Evolutionary conservation across 2,888 invertebrate genomes (phyloP).

Genomic region (Erebia ligea): DNA sequence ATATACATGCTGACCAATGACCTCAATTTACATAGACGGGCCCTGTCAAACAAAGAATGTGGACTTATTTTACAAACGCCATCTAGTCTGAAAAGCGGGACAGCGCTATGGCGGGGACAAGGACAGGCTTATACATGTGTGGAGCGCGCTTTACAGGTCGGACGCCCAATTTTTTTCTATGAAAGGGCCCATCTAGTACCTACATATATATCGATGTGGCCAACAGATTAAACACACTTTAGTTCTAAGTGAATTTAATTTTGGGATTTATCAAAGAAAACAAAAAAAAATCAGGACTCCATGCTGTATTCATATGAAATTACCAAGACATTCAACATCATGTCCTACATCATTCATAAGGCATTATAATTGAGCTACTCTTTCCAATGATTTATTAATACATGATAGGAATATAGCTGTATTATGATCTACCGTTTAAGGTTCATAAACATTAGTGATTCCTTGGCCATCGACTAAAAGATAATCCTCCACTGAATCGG

Average conservation of each 20-base stretch:
- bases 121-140: too few relatives aligned
- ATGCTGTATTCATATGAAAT: neutral
- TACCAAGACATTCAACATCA: neutral
- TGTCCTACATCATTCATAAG: slow-evolving; percentile 17
- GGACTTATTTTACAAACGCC: too few relatives aligned
- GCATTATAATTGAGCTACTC: slow-evolving; percentile 16
- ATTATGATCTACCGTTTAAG: slow-evolving; percentile 20
- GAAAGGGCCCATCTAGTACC: too few relatives aligned
- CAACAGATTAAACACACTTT: too few relatives aligned
- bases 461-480: slow-evolving; percentile 31
- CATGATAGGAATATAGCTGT: slow-evolving; percentile 17
- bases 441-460: slow-evolving; percentile 29
- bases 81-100: too few relatives aligned
- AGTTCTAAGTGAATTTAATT: neutral
- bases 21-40: too few relatives aligned
- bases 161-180: too few relatives aligned
- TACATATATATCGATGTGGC: too few relatives aligned
- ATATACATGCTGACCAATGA: too few relatives aligned
- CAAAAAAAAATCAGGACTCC: neutral
- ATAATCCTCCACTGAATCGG: slow-evolving; percentile 38
- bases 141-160: too few relatives aligned
- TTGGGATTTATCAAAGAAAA: neutral
- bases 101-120: too few relatives aligned
- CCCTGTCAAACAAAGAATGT: too few relatives aligned
- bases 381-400: slow-evolving; percentile 12